Conservation (phyloP, 2,113 vertebrate genomes). For the Rutilus rutilus region DNA sequence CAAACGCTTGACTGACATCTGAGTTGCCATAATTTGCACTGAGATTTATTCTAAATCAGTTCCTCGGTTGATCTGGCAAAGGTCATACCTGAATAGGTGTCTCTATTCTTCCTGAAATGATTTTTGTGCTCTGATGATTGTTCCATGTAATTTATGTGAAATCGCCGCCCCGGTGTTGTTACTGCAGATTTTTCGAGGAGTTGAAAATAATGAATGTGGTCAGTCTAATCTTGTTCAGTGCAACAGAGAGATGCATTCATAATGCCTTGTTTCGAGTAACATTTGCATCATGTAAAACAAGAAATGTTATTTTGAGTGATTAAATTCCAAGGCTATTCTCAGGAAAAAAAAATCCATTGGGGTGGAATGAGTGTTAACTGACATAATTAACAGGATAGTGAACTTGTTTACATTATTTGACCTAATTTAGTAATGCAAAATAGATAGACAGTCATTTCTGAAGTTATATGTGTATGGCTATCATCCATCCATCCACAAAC, state of each 20-base stretch:
- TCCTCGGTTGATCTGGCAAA: constrained; percentile 34
- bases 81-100: constrained; percentile 44
- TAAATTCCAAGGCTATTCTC: neutral
- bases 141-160: constrained; percentile 28
- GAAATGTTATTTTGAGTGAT: neutral
- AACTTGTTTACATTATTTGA: neutral
- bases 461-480: too few relatives aligned
- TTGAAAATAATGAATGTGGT: constrained; percentile 36
- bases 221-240: constrained; percentile 15
- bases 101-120: constrained; percentile 24
- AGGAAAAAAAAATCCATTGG: neutral
- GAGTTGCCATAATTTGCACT: constrained; percentile 33
- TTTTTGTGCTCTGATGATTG: constrained; percentile 25
- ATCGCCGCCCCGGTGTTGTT: neutral
- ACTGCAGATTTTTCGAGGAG: constrained; percentile 2
- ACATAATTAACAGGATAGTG: neutral
- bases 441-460: neutral
- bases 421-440: neutral
- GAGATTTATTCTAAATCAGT: constrained; percentile 39
- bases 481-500: too few relatives aligned
- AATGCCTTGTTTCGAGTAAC: neutral
- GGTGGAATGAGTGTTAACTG: neutral
- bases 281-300: constrained; percentile 9
- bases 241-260: neutral
- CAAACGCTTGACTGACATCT: constrained; percentile 49